Percentiles rank a stretch among this genome's conserved stretches.
Evolutionary conservation across 2,113 vertebrate species (phyloP).

Genomic region (Tamias sibiricus): DNA sequence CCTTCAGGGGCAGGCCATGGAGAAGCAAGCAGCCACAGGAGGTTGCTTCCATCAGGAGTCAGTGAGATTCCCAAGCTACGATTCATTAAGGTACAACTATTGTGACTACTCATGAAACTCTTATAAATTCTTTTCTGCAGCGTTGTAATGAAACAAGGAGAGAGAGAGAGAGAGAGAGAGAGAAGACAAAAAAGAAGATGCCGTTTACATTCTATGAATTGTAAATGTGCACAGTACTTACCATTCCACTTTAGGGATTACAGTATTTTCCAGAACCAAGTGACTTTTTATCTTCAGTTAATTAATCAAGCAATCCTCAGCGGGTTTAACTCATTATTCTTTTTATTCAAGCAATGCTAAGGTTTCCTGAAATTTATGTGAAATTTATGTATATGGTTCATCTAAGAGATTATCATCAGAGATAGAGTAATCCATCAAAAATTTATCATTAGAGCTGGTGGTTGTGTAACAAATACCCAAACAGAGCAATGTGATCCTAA

Average conservation of each 20-base stretch:
- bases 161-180: background rate
- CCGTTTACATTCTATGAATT: slow-evolving; percentile 55
- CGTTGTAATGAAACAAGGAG: background rate
- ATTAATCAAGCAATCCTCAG: slow-evolving; percentile 70
- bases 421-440: background rate
- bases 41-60: background rate
- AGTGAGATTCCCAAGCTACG: background rate
- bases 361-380: slow-evolving; percentile 18
- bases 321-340: slow-evolving; percentile 54
- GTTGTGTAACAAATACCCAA: background rate
- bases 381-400: slow-evolving; percentile 45
- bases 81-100: background rate
- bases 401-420: slow-evolving; percentile 34
- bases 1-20: background rate
- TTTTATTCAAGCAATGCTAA: slow-evolving; percentile 63
- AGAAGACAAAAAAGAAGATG: background rate
- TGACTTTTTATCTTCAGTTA: slow-evolving; percentile 73
- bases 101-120: slow-evolving; percentile 26
- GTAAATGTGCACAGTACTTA: slow-evolving; percentile 52
- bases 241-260: slow-evolving; percentile 52
- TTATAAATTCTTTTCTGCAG: background rate
- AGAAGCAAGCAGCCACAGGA: background rate
- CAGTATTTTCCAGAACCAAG: slow-evolving; percentile 57
- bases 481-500: background rate
- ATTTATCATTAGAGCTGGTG: background rate